phyloP scores from a whole-genome alignment of 2,113 vertebrate genomes.

The Cochlearius cochlearius region DNA sequence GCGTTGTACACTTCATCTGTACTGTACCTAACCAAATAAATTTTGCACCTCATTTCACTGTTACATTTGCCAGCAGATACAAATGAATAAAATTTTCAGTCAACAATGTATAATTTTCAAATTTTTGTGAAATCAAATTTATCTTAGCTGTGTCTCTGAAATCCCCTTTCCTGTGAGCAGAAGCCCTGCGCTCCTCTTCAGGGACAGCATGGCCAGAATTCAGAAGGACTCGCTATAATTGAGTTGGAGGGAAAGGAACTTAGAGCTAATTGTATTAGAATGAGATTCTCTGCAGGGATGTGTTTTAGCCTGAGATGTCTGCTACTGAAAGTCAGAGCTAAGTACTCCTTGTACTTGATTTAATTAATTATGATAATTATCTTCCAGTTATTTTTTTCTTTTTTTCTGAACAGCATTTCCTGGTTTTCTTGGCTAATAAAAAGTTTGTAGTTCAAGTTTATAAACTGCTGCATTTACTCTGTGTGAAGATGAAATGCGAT shows the following conservation, averaged over 20 bases:
- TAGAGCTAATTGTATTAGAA: not conserved
- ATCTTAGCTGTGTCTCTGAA: not conserved
- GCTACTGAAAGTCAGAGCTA: not conserved
- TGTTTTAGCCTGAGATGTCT: not conserved
- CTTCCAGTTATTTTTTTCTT: not conserved
- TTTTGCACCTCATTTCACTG: not conserved
- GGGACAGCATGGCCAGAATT: not conserved
- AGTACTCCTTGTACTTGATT: not conserved
- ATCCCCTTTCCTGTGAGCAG: not conserved
- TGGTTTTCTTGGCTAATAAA: not conserved
- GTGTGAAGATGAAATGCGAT: not conserved
- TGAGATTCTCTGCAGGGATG: not conserved
- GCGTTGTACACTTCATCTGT: not conserved
- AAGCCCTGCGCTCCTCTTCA: not conserved
- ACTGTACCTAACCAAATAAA: not conserved
- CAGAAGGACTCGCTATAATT: not conserved
- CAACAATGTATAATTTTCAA: not conserved
- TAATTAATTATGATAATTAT: not conserved
- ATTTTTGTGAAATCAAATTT: not conserved
- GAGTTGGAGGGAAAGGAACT: not conserved
- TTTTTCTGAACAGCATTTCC: not conserved
- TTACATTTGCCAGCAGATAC: not conserved
- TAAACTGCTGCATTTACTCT: not conserved
- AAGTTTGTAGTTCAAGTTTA: not conserved
- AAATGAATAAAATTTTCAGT: not conserved